A percentile compares a stretch with the other conserved stretches of the same genome.
phyloP scores from a whole-genome alignment of 2,888 invertebrate genomes.

The Dastarcus helophoroides region DNA sequence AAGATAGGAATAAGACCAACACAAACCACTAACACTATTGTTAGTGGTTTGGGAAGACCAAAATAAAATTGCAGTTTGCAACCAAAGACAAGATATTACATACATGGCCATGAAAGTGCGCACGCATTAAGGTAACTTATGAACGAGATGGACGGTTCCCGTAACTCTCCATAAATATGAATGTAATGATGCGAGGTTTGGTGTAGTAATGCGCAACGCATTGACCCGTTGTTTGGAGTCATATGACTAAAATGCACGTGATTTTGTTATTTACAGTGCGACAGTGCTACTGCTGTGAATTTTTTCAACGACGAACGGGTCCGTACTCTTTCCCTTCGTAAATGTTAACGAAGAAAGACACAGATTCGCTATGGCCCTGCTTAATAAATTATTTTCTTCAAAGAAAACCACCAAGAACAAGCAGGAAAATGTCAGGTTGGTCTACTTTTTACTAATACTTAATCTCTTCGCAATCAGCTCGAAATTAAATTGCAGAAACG shows the following conservation, averaged over 20 bases:
- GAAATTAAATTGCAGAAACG: slow-evolving; percentile 4
- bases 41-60: too few species aligned
- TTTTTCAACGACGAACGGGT: slow-evolving; percentile 17
- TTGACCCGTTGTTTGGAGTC: too few species aligned
- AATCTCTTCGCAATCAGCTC: slow-evolving; percentile 13
- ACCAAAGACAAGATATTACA: too few species aligned
- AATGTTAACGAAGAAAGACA: slow-evolving; percentile 17
- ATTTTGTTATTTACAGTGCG: slow-evolving; percentile 32
- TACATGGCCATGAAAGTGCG: too few species aligned
- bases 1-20: too few species aligned
- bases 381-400: slow-evolving; percentile 59
- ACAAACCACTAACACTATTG: too few species aligned
- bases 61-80: too few species aligned
- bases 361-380: slow-evolving; percentile 53
- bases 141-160: too few species aligned
- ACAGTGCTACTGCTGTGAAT: slow-evolving; percentile 14
- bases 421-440: slow-evolving; percentile 42
- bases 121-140: too few species aligned
- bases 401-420: slow-evolving; percentile 42
- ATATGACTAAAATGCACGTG: slow-evolving; percentile 33
- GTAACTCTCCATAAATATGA: too few species aligned
- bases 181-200: too few species aligned
- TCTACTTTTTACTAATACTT: slow-evolving; percentile 13
- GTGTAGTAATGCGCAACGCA: too few species aligned
- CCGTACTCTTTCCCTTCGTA: slow-evolving; percentile 16